phyloP scores from a whole-genome alignment of 2,113 vertebrate species.

The Hemichromis elongatus region DNA sequence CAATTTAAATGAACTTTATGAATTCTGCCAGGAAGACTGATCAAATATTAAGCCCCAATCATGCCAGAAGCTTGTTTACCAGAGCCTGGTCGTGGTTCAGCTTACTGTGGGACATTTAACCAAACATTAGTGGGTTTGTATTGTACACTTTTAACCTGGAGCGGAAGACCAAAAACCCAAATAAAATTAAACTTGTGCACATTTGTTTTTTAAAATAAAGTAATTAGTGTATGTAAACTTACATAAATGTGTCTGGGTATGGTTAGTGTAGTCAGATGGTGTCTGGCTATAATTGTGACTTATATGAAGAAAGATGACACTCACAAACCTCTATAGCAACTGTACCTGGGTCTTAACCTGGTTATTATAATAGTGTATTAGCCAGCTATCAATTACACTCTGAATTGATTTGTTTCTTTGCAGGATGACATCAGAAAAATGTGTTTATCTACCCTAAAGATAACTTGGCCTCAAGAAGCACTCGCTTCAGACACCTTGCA shows the following conservation, averaged over 20 bases:
- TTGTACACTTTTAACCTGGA: background rate
- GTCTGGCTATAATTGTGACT: background rate
- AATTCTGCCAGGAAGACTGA: background rate
- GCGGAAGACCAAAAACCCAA: no score
- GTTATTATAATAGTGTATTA: background rate
- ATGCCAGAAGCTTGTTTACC: background rate
- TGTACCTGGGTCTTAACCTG: background rate
- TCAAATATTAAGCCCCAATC: background rate
- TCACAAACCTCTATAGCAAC: background rate
- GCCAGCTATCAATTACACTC: background rate
- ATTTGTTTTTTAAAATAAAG: no score
- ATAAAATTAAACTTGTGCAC: no score
- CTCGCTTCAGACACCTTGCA: slow-evolving; percentile 48
- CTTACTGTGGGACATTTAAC: background rate
- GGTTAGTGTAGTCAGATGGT: background rate
- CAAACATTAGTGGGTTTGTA: background rate
- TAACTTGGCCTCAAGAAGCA: slow-evolving; percentile 59
- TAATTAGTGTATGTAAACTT: background rate
- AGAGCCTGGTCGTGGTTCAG: background rate
- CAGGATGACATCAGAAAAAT: slow-evolving; percentile 63
- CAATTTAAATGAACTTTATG: background rate
- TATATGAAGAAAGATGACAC: background rate
- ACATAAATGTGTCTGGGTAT: background rate
- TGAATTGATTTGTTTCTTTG: background rate
- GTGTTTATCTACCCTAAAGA: slow-evolving; percentile 64